phyloP scores from a whole-genome alignment of 2,888 invertebrate species.

The Trissoscelio sp. region DNA sequence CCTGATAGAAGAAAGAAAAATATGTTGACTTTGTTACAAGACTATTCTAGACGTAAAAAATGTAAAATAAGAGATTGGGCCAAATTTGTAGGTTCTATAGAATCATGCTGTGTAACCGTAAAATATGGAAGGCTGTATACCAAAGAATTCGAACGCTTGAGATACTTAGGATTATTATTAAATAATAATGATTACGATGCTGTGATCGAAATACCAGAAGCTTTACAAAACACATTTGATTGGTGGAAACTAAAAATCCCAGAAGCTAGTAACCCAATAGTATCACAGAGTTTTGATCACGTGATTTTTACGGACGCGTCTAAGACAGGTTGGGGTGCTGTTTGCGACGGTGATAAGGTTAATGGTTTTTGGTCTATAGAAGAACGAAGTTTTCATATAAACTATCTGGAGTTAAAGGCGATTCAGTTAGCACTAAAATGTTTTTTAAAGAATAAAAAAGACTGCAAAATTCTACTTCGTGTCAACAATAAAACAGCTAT shows the following conservation, averaged over 20 bases:
- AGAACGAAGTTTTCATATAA: slow-evolving; percentile 38
- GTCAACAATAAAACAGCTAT: neutral
- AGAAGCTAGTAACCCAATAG: neutral
- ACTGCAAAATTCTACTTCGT: neutral
- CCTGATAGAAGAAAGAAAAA: slow-evolving; percentile 6
- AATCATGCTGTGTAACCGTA: slow-evolving; percentile 39
- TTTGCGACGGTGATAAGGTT: slow-evolving; percentile 20
- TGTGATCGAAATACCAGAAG: neutral
- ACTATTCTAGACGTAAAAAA: neutral
- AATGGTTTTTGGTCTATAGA: slow-evolving; percentile 53
- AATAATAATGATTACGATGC: slow-evolving; percentile 23
- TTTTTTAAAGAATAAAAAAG: neutral
- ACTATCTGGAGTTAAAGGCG: slow-evolving; percentile 55
- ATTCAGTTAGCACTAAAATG: slow-evolving; percentile 17
- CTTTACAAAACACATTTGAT: neutral
- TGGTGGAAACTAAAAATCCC: slow-evolving; percentile 8
- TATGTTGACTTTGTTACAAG: neutral
- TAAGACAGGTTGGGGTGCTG: slow-evolving; percentile 54
- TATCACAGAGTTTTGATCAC: neutral
- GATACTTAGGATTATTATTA: slow-evolving; percentile 6
- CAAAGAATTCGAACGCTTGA: slow-evolving; percentile 22
- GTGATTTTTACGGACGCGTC: slow-evolving; percentile 55
- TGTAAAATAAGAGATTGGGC: slow-evolving; percentile 17
- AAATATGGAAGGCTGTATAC: slow-evolving; percentile 29
- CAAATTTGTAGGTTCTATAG: slow-evolving; percentile 39